Evolutionary conservation across 2,113 vertebrate genomes (phyloP).

Genomic region (Rhineura floridana): DNA sequence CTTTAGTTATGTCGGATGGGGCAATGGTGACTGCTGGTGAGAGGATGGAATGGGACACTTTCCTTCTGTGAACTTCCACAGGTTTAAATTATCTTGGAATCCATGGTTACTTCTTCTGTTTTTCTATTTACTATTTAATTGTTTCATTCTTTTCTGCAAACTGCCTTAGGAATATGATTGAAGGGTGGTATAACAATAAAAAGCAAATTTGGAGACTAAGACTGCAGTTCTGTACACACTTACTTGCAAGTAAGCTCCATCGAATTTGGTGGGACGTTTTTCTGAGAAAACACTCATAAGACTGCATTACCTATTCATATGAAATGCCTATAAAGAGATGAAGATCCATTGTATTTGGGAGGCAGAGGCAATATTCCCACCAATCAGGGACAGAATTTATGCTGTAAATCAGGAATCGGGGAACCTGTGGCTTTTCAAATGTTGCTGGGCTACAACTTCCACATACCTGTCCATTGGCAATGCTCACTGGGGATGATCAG

Average conservation of each 20-base stretch:
- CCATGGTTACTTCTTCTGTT: neutral
- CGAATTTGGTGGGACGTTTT: neutral
- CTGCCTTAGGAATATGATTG: neutral
- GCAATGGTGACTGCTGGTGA: neutral
- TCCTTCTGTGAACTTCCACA: neutral
- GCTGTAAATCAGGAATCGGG: neutral
- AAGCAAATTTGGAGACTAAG: neutral
- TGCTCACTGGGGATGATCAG: neutral
- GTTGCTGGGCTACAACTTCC: neutral
- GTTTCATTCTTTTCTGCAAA: neutral
- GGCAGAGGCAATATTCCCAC: rapidly evolving
- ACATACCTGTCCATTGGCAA: neutral
- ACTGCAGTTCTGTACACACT: neutral
- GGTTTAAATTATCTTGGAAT: neutral
- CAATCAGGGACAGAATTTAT: neutral
- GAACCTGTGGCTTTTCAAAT: neutral
- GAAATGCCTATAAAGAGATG: neutral
- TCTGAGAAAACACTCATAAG: neutral
- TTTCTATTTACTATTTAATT: neutral
- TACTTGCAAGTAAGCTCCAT: too few relatives aligned
- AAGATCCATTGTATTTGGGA: neutral
- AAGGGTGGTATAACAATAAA: neutral
- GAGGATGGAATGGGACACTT: neutral
- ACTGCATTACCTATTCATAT: neutral
- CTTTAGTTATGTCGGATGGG: neutral